Conservation (phyloP, 2,888 invertebrate species). For the Pinctada fucata region DNA sequence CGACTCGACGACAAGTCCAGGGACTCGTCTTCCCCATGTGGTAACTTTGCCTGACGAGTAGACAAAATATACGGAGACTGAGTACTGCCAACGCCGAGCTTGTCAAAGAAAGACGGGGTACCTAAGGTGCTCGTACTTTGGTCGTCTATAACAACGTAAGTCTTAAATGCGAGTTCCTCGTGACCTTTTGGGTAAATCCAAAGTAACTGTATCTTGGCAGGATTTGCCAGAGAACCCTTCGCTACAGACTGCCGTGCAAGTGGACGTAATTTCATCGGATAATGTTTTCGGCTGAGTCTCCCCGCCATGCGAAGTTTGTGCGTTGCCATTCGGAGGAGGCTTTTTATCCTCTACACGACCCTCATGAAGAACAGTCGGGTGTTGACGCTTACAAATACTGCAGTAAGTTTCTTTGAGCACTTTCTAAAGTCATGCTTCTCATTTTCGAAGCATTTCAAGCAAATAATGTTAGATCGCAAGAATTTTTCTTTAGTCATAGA, state of each 20-base stretch:
- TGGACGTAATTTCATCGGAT: neutral
- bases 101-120: neutral
- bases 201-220: neutral
- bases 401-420: slow-evolving; percentile 1
- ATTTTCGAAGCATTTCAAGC: neutral
- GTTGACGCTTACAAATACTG: neutral
- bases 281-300: neutral
- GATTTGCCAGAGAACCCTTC: slow-evolving; percentile 1
- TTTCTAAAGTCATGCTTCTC: neutral
- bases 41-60: neutral
- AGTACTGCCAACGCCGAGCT: neutral
- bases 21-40: neutral
- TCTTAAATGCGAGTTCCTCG: neutral
- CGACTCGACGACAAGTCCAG: neutral
- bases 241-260: neutral
- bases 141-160: neutral
- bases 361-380: neutral
- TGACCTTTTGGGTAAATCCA: neutral
- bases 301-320: neutral
- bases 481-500: neutral
- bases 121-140: neutral
- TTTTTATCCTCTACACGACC: neutral
- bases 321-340: neutral
- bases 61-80: neutral
- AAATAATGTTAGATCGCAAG: neutral